Evolutionary conservation across 1,140 invertebrate genomes (phyloP), one percentile per base, ranked within the genome.

Genomic region (Zaprionus kolodkinae): DNA sequence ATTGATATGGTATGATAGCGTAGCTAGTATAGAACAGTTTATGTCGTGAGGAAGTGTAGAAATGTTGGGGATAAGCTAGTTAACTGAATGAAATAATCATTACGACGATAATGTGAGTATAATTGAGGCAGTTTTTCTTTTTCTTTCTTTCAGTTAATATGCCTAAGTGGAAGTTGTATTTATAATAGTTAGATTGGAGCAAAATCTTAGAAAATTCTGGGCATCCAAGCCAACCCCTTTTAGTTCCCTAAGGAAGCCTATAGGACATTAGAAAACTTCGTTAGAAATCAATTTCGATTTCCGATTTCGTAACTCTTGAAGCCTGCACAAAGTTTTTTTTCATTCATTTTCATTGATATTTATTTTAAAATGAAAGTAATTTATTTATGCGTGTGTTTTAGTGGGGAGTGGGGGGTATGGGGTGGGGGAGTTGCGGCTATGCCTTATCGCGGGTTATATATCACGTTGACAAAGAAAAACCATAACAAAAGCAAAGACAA

Each of bases 391-490:
- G 40, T 56, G 36, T 15, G 54, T 7, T 55, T 21, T 21, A 21
- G 21, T 1, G 21, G 21, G 21, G 21, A 21, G 21, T 1, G 21
- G 21, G 21, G 21, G 21, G 21, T 21, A 21, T 21, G 21, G 21
- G 25, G 55, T 61, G 65, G 57, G 65, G 65, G 64, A 64, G 48
- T 55, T 38, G 21, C 56, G 75, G 63, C 68, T 62, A 59, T 69
- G 38, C 43, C 33, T 75, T 81, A 83, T 83, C 79, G 68, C 4
- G 25, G 48, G 79, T 69, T 75, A 81, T 82, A 78, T 75, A 78
- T 82, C 74, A 82, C 36, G 61, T 69, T 73, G 79, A 59, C 62
- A 76, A 72, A 67, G 79, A 72, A 83, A 82, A 82, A 62, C 59
- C 13, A 38, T 21, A 74, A 74, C 59, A 74, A 75, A 75, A 52